phyloP scores from a whole-genome alignment of 1,140 invertebrate species.

The Cryptotermes secundus region DNA sequence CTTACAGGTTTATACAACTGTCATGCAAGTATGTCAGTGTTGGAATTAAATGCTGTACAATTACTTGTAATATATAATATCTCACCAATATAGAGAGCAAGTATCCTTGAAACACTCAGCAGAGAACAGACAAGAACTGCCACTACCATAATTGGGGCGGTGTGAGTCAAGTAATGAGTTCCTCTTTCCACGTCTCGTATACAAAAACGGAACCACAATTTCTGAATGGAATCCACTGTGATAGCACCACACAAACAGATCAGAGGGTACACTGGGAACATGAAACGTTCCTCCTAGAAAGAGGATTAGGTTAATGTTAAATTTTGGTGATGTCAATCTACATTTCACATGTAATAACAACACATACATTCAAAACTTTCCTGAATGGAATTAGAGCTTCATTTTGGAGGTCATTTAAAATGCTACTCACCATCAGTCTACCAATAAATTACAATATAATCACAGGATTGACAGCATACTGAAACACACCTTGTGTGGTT shows the following conservation, averaged over 20 bases:
- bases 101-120: slow-evolving; percentile 53
- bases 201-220: slow-evolving; percentile 69
- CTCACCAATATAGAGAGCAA: slow-evolving; percentile 53
- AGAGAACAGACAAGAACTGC: slow-evolving; percentile 61
- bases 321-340: neutral
- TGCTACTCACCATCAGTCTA: no score
- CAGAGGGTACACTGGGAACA: slow-evolving; percentile 96
- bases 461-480: neutral
- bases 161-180: slow-evolving; percentile 75
- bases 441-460: no score
- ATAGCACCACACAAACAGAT: slow-evolving; percentile 86
- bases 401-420: neutral
- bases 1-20: no score
- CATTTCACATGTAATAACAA: neutral
- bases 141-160: slow-evolving; percentile 65
- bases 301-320: neutral
- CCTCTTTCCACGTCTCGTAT: slow-evolving; percentile 49
- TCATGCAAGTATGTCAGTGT: no score
- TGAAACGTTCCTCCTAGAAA: slow-evolving; percentile 78
- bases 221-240: slow-evolving; percentile 75
- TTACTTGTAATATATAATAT: no score
- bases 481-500: slow-evolving; percentile 82
- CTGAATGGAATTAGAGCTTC: neutral
- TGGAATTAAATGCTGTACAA: no score
- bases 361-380: neutral